Conservation (phyloP, 2,113 vertebrate genomes). For the Bambusicola thoracicus region DNA sequence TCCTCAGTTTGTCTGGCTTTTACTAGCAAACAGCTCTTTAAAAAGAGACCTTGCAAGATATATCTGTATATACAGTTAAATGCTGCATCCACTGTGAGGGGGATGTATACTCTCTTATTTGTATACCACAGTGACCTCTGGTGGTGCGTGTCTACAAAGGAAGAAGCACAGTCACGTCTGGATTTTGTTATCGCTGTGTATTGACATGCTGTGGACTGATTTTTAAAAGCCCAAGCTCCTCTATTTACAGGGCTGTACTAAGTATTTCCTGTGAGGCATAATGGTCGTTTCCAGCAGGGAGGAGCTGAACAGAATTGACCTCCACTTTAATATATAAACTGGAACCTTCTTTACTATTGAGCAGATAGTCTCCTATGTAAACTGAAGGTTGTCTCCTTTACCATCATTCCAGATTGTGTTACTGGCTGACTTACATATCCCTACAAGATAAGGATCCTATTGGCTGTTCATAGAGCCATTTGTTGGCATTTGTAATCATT, state of each 20-base stretch:
- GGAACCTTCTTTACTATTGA: background rate
- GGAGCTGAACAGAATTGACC: background rate
- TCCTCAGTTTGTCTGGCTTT: background rate
- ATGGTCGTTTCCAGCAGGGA: background rate
- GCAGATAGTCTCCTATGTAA: background rate
- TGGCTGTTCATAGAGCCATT: background rate
- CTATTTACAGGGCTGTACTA: background rate
- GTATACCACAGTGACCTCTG: background rate
- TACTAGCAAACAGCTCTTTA: background rate
- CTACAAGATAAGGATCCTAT: background rate
- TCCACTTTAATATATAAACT: background rate
- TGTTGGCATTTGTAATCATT: background rate
- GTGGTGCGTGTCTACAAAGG: background rate
- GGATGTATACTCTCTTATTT: background rate
- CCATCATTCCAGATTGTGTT: background rate
- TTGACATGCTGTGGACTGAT: background rate
- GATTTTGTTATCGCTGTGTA: background rate
- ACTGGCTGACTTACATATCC: background rate
- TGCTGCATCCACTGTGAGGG: rapidly evolving
- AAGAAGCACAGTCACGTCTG: background rate
- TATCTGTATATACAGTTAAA: background rate
- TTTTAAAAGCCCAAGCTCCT: background rate
- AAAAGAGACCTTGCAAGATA: background rate
- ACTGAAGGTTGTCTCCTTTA: background rate
- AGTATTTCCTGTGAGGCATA: background rate